Conservation (phyloP, 2,888 invertebrate species). For the Hartigia nigra region DNA sequence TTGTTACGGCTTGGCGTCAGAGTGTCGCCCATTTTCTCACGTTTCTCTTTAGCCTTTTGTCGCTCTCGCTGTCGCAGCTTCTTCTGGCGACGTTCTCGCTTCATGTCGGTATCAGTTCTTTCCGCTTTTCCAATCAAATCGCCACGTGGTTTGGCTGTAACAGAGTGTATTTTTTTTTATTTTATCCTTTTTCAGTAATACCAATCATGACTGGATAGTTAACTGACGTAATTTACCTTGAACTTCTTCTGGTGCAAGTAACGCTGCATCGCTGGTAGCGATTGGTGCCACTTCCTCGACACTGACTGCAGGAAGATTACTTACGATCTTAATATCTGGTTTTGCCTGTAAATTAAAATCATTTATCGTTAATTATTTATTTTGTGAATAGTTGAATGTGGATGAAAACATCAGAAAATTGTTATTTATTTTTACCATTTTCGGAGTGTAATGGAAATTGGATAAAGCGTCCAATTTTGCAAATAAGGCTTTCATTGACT, state of each 20-base stretch:
- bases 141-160: slow-evolving; percentile 66
- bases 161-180: slow-evolving; percentile 23
- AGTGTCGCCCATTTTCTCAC: slow-evolving; percentile 48
- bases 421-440: slow-evolving; percentile 68
- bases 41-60: slow-evolving; percentile 67
- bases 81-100: slow-evolving; percentile 87
- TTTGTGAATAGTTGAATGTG: not conserved
- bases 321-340: slow-evolving; percentile 90
- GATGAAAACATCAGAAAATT: slow-evolving; percentile 6
- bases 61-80: slow-evolving; percentile 79
- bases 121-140: slow-evolving; percentile 80
- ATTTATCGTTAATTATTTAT: not conserved
- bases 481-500: slow-evolving; percentile 81
- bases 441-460: slow-evolving; percentile 95
- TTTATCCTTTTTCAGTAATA: slow-evolving; percentile 7
- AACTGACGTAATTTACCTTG: slow-evolving; percentile 67
- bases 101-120: slow-evolving; percentile 86
- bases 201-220: not conserved
- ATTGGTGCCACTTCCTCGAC: slow-evolving; percentile 97
- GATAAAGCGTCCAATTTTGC: slow-evolving; percentile 90
- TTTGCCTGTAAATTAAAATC: slow-evolving; percentile 68
- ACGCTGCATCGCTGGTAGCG: slow-evolving; percentile 83
- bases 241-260: slow-evolving; percentile 94
- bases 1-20: slow-evolving; percentile 68
- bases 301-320: slow-evolving; percentile 88